phyloP scores from a whole-genome alignment of 2,113 vertebrate species.

The Seriola rivoliana region DNA sequence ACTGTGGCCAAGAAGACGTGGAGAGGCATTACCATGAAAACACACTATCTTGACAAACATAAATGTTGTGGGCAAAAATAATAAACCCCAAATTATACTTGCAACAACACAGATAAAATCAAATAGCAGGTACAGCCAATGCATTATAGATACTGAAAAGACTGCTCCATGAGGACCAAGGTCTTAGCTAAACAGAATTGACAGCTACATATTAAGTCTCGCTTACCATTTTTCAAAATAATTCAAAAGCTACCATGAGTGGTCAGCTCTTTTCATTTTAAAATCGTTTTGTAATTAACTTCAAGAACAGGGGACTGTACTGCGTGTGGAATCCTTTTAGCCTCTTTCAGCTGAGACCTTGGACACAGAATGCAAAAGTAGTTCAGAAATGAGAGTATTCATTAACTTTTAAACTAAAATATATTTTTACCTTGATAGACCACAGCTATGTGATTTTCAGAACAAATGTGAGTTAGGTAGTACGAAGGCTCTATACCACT shows the following conservation, averaged over 20 bases:
- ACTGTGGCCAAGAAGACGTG: constrained; percentile 29
- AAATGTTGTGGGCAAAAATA: neutral
- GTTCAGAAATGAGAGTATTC: neutral
- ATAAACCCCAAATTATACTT: neutral
- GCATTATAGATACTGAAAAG: neutral
- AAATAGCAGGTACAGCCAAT: neutral
- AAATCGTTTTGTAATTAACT: constrained; percentile 13
- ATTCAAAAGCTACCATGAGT: neutral
- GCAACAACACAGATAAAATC: neutral
- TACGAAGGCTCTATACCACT: neutral
- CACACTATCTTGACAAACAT: neutral
- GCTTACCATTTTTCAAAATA: neutral
- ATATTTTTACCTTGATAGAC: neutral
- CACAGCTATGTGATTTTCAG: neutral
- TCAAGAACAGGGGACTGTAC: neutral
- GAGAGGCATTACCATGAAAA: constrained; percentile 3
- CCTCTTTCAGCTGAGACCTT: constrained; percentile 6
- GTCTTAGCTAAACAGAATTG: neutral
- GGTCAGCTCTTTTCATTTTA: neutral
- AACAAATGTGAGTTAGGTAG: neutral
- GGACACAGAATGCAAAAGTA: neutral
- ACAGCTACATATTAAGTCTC: neutral
- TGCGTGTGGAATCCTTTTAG: neutral
- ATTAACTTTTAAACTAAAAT: neutral
- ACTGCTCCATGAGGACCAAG: neutral